Evolutionary conservation across 2,888 invertebrate genomes (phyloP), one percentile per base, ranked within the genome.

Genomic region (Tolmerus cingulatus): DNA sequence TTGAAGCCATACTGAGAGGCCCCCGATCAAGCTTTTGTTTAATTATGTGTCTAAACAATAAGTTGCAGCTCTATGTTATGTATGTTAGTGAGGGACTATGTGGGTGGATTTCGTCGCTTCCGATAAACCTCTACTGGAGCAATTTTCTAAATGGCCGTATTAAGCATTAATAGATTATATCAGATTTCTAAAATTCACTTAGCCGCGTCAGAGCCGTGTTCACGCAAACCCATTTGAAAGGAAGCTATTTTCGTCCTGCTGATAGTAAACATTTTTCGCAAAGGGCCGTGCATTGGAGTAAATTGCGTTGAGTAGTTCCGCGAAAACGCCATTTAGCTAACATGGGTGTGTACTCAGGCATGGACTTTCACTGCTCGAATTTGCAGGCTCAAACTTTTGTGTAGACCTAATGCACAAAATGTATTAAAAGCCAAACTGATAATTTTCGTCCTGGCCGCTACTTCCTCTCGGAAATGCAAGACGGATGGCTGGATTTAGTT

Each of bases 71-170:
- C 12, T 9, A 27, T 46, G 27, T 27, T 57, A n/a, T 9, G 19
- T 57, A 23, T 9, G 57, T 23, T 23, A 27, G 12, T 12, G 8
- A 27, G 23, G 23, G 19, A 23, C 12, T 8, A 19, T 66, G 4
- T 66, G 43, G 78, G 37, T 19, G 46, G 43, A 79, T 55, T 79
- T 34, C 7, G 30, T 40, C 19, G 27, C 23, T 30, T 23, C 51
- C 79, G 30, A 79, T n/a, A 79, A 79, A 12, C 43, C 46, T 46
- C 23, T 66, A 51, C 14, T 46, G 14, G 51, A 30, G 51, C n/a
- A 79, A 79, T 79, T 79, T 30, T 43, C 51, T 16, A 79, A 79
- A 79, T 79, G 46, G 51, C 46, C 79, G 51, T 46, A 79, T 79
- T 40, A 51, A 19, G 27, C 79, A 46, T 51, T 51, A 46, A 79